Conservation (phyloP, 2,797 vertebrate species). For the Sebastes wilsoni region DNA sequence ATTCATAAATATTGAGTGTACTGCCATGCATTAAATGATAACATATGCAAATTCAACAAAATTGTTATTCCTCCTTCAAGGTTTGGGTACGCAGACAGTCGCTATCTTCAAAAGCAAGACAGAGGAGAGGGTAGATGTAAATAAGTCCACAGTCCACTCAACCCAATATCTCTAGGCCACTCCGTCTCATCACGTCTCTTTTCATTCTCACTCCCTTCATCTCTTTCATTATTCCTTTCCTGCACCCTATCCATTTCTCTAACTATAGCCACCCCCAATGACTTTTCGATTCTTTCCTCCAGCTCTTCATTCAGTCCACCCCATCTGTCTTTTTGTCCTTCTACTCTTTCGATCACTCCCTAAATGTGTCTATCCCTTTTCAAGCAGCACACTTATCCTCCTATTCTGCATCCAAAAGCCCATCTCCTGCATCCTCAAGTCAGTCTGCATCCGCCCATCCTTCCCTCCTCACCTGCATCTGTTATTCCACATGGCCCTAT, state of each 20-base stretch:
- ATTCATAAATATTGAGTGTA: constrained; percentile 26
- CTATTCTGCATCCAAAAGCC: background rate
- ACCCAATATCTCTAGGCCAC: background rate
- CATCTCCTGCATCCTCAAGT: background rate
- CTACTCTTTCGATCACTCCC: background rate
- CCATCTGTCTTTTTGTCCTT: background rate
- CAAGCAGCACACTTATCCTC: background rate
- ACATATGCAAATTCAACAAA: constrained; percentile 38
- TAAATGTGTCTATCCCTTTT: background rate
- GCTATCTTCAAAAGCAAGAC: constrained; percentile 24
- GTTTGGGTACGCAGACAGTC: background rate
- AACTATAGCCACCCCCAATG: background rate
- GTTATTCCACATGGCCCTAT: constrained; percentile 71
- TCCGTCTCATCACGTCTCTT: background rate
- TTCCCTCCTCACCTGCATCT: constrained; percentile 53
- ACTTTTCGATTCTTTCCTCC: background rate
- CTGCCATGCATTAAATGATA: constrained; percentile 33
- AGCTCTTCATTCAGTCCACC: background rate
- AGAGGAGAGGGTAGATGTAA: background rate
- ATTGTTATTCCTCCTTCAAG: constrained; percentile 26
- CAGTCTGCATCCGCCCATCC: background rate
- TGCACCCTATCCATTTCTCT: background rate
- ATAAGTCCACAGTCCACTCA: constrained; percentile 7
- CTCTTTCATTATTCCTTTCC: background rate
- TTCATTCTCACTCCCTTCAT: background rate